Conservation (phyloP, 2,888 invertebrate genomes). For the Chalcis sispes region DNA sequence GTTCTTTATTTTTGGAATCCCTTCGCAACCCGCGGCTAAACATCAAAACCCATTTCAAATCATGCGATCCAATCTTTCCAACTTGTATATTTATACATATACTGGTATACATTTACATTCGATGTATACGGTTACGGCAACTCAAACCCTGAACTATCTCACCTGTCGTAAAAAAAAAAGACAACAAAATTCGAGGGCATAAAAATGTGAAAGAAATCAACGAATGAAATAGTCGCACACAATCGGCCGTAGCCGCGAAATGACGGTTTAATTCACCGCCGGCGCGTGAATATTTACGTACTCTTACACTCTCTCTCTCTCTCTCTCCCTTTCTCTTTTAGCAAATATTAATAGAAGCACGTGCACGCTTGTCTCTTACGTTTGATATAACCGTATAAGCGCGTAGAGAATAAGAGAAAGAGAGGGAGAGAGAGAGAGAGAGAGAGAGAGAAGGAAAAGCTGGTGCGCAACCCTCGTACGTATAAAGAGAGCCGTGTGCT, state of each 20-base stretch:
- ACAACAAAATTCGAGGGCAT: not conserved
- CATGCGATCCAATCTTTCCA: too few relatives aligned
- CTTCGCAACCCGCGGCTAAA: too few relatives aligned
- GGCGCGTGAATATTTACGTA: conserved; percentile 39
- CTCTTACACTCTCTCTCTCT: not conserved
- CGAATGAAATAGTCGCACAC: not conserved
- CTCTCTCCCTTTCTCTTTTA: not conserved
- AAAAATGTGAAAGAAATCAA: not conserved
- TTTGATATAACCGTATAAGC: not conserved
- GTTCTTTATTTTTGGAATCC: too few relatives aligned
- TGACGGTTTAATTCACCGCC: conserved; percentile 32
- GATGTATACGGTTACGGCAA: too few relatives aligned
- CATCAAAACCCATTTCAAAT: too few relatives aligned
- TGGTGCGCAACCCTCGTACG: too few relatives aligned
- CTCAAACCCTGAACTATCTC: not conserved
- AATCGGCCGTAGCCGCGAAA: not conserved
- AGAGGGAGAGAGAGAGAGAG: conserved; percentile 4
- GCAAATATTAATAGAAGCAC: conserved; percentile 39
- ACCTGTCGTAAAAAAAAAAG: conserved; percentile 29
- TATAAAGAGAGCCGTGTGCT: too few relatives aligned
- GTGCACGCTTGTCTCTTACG: not conserved
- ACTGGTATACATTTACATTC: too few relatives aligned
- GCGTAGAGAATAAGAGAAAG: not conserved
- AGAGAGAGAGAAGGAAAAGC: conserved; percentile 3
- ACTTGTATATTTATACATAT: too few relatives aligned